Percentiles rank a stretch among this genome's conserved stretches.
phyloP scores from a whole-genome alignment of 2,797 vertebrate species.

The Cryptoprocta ferox region DNA sequence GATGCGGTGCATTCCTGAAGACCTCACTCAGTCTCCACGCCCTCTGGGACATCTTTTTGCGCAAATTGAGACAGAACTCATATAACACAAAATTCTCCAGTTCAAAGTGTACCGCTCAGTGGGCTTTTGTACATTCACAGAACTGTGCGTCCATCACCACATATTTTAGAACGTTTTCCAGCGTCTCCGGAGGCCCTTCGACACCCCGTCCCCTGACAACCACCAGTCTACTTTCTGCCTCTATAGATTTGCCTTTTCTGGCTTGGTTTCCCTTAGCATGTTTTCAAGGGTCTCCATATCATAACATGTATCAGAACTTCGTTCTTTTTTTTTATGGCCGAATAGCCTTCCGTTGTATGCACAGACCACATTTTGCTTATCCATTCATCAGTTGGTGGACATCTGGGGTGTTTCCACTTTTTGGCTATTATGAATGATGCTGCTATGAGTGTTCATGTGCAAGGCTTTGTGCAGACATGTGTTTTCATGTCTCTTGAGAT shows the following conservation, averaged over 20 bases:
- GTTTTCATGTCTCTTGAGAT: slow-evolving; percentile 40
- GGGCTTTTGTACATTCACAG: neutral
- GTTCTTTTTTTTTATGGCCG: neutral
- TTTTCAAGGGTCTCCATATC: neutral
- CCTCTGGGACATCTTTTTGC: neutral
- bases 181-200: neutral
- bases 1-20: neutral
- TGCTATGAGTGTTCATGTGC: neutral
- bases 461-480: neutral
- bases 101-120: neutral
- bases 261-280: neutral
- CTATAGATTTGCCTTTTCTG: neutral
- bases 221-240: slow-evolving; percentile 20
- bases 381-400: neutral
- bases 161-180: neutral
- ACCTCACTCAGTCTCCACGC: neutral
- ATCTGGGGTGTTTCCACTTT: slow-evolving; percentile 5
- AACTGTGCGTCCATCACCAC: neutral
- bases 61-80: neutral
- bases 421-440: neutral
- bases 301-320: neutral
- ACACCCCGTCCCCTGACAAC: neutral
- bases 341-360: neutral
- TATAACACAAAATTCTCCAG: neutral
- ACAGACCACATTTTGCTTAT: neutral